Evolutionary conservation across 2,888 invertebrate genomes (phyloP).

Genomic region (Willowsia nigromaculata): DNA sequence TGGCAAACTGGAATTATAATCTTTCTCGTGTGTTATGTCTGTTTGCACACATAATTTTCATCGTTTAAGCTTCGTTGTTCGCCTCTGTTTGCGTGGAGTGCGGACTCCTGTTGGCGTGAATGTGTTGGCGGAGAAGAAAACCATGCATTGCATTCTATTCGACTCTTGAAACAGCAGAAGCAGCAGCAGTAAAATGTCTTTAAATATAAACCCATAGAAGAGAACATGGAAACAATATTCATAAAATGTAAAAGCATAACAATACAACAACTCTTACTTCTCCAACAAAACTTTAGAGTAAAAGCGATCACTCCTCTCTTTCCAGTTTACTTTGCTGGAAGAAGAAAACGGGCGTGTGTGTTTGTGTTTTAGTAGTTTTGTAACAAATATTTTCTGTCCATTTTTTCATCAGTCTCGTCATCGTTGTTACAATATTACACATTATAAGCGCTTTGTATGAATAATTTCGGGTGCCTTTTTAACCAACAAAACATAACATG

Average conservation of each 20-base stretch:
- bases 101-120: background rate
- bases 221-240: background rate
- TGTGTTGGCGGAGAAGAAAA: background rate
- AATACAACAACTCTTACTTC: too few relatives aligned
- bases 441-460: constrained; percentile 60
- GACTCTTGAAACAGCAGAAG: background rate
- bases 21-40: background rate
- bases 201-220: background rate
- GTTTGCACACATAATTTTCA: constrained; percentile 28
- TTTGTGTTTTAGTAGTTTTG: constrained; percentile 49
- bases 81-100: background rate
- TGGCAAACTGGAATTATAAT: background rate
- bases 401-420: constrained; percentile 16
- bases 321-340: background rate
- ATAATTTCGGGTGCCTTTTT: constrained; percentile 66
- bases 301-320: background rate
- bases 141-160: background rate
- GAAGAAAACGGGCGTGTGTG: constrained; percentile 43
- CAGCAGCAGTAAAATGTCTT: background rate
- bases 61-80: background rate
- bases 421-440: constrained; percentile 40
- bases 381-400: constrained; percentile 33
- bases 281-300: constrained; percentile 22
- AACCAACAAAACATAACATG: constrained; percentile 68
- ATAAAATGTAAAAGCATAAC: too few relatives aligned